Evolutionary conservation across 2,888 invertebrate genomes (phyloP).

Genomic region (Stenodema calcarata): DNA sequence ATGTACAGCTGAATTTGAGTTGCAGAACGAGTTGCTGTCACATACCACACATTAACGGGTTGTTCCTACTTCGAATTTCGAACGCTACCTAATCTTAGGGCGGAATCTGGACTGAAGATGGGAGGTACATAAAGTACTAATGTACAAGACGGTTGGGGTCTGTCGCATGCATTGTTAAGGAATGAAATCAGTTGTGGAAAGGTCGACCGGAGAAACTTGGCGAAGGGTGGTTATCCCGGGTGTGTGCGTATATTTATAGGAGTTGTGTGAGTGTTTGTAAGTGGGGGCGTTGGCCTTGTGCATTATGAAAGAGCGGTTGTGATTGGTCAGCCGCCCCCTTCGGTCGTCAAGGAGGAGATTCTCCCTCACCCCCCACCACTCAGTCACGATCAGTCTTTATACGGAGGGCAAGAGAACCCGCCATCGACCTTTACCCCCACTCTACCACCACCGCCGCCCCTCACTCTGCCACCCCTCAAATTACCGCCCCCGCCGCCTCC

Average conservation of each 20-base stretch:
- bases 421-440: neutral
- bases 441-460: neutral
- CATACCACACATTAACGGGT: too few relatives aligned
- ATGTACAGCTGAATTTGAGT: too few relatives aligned
- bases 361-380: neutral
- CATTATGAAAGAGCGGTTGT: slow-evolving; percentile 31
- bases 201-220: neutral
- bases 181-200: neutral
- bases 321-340: slow-evolving; percentile 38
- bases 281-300: neutral
- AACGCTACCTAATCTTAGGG: neutral
- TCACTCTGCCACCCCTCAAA: too few relatives aligned
- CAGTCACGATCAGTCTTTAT: neutral
- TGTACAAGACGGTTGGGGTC: neutral
- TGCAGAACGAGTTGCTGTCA: too few relatives aligned
- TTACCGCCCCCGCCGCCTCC: too few relatives aligned
- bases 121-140: neutral
- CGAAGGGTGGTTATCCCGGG: neutral
- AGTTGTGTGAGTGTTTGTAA: neutral
- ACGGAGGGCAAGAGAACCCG: neutral
- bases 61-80: too few relatives aligned
- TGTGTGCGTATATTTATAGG: neutral
- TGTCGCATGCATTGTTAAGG: slow-evolving; percentile 19
- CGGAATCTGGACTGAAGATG: neutral
- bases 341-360: neutral